Evolutionary conservation across 2,113 vertebrate species (phyloP).

Genomic region (Pterocles burchelli): DNA sequence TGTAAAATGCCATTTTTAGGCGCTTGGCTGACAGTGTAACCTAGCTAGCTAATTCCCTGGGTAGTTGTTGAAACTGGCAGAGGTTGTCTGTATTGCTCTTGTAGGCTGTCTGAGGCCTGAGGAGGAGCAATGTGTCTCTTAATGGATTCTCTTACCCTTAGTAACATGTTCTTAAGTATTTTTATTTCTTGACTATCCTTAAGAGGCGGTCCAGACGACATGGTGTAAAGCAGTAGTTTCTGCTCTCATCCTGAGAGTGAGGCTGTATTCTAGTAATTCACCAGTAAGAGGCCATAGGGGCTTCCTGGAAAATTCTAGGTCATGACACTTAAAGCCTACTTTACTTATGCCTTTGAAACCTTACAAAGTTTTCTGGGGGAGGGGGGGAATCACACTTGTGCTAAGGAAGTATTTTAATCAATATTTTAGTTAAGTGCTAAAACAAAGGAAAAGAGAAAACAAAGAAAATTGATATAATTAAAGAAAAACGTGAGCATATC

Average conservation of each 20-base stretch:
- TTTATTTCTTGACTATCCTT: background rate
- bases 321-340: background rate
- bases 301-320: background rate
- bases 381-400: too few species aligned
- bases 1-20: background rate
- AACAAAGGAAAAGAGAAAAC: background rate
- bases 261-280: background rate
- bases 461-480: background rate
- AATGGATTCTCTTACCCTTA: background rate
- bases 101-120: background rate
- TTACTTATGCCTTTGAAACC: background rate
- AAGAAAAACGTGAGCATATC: background rate
- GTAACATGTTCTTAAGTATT: background rate
- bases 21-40: background rate
- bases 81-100: rapidly evolving
- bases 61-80: background rate
- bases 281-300: rapidly evolving
- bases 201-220: background rate
- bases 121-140: rapidly evolving
- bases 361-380: background rate
- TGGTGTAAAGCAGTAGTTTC: background rate
- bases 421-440: background rate
- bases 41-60: background rate
- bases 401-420: background rate
- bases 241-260: background rate